phyloP scores from a whole-genome alignment of 2,888 invertebrate species.

The Megaustenia siamemsis region DNA sequence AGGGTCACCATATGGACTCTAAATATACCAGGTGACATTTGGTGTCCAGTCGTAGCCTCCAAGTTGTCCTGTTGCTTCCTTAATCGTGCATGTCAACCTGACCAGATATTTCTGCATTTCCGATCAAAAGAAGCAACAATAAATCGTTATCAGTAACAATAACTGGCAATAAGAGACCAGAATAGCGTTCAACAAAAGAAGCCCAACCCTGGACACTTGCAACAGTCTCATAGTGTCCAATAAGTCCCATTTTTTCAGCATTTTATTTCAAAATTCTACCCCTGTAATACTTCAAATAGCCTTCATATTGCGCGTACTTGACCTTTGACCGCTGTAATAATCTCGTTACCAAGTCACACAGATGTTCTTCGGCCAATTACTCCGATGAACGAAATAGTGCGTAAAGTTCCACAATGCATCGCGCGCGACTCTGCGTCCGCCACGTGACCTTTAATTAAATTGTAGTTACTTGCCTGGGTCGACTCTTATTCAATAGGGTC shows the following conservation, averaged over 20 bases:
- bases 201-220: conserved; percentile 7
- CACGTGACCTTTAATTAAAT: conserved; percentile 54
- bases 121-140: not conserved
- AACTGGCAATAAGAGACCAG: not conserved
- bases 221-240: conserved; percentile 10
- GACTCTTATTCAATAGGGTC: conserved; percentile 40
- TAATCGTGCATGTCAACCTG: not conserved
- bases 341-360: conserved; percentile 52
- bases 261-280: not conserved
- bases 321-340: conserved; percentile 49
- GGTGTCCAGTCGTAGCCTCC: not conserved
- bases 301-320: conserved; percentile 40
- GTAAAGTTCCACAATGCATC: conserved; percentile 55
- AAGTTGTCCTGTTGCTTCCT: too few species aligned
- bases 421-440: conserved; percentile 53
- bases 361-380: conserved; percentile 57
- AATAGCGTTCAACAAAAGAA: not conserved
- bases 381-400: conserved; percentile 55
- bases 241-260: conserved; percentile 16
- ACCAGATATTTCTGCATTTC: not conserved
- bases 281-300: conserved; percentile 34
- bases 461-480: conserved; percentile 52
- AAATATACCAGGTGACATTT: not conserved
- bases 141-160: not conserved
- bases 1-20: not conserved